Evolutionary conservation across 2,888 invertebrate genomes (phyloP).

Genomic region (Ceriagrion tenellum): DNA sequence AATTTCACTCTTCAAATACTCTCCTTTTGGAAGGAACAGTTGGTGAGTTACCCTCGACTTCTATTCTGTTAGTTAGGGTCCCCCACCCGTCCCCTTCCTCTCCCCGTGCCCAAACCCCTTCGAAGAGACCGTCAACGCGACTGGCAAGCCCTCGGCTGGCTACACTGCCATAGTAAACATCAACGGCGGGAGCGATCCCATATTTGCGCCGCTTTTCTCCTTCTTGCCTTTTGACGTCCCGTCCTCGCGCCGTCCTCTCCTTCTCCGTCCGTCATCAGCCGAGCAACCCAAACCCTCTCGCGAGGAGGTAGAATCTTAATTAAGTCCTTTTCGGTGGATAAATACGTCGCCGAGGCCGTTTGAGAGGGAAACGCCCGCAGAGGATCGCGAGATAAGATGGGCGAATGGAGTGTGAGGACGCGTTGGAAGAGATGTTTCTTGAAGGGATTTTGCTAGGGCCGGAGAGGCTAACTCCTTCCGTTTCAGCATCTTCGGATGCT

Average conservation of each 20-base stretch:
- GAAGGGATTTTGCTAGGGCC: too few relatives aligned
- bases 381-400: background rate
- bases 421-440: background rate
- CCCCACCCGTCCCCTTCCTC: background rate
- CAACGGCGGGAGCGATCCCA: background rate
- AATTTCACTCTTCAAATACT: too few relatives aligned
- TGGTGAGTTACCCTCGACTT: background rate
- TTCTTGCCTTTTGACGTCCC: background rate
- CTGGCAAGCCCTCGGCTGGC: too few relatives aligned
- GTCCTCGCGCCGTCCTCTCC: background rate
- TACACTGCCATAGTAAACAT: background rate
- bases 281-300: background rate
- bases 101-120: background rate
- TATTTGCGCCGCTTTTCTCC: background rate
- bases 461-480: too few relatives aligned
- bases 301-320: background rate
- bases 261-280: background rate
- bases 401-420: background rate
- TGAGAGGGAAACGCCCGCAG: background rate
- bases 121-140: background rate
- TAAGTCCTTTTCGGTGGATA: background rate
- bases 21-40: background rate
- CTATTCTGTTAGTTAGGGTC: background rate
- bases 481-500: background rate
- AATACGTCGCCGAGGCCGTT: background rate